Percentiles rank a stretch among this genome's conserved stretches.
Conservation (phyloP, 2,888 invertebrate genomes). For the Thymelicus acteon region DNA sequence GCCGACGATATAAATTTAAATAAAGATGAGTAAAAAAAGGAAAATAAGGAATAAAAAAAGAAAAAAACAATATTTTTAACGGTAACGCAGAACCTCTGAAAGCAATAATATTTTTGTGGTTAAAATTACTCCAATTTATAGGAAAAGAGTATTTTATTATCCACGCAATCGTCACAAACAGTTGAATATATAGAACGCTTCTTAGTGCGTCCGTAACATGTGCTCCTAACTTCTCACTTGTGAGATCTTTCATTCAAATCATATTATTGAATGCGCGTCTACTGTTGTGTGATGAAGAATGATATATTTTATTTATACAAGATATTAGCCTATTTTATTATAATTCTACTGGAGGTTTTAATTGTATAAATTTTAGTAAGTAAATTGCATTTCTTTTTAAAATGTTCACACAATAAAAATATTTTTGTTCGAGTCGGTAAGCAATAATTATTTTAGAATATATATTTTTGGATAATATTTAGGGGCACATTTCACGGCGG, state of each 20-base stretch:
- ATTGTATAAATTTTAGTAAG: constrained; percentile 35
- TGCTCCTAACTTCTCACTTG: constrained; percentile 53
- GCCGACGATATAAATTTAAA: constrained; percentile 54
- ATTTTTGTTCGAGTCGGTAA: constrained; percentile 21
- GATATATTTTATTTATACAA: constrained; percentile 39
- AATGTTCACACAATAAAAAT: constrained; percentile 12
- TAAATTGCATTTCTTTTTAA: constrained; percentile 28
- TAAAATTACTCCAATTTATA: constrained; percentile 65
- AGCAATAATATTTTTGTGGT: constrained; percentile 83
- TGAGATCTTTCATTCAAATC: constrained; percentile 39
- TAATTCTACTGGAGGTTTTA: constrained; percentile 32
- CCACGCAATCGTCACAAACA: constrained; percentile 73
- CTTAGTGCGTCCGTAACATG: constrained; percentile 65
- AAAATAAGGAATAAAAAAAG: constrained; percentile 49
- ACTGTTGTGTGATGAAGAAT: constrained; percentile 23
- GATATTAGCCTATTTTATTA: constrained; percentile 37
- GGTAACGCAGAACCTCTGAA: constrained; percentile 73
- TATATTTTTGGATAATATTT: constrained; percentile 36
- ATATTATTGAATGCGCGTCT: constrained; percentile 21
- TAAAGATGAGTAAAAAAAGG: constrained; percentile 49
- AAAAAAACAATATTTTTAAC: constrained; percentile 71
- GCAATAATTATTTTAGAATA: constrained; percentile 35
- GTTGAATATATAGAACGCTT: constrained; percentile 68
- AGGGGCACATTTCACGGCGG: constrained; percentile 60
- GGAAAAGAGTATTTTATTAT: constrained; percentile 76